Evolutionary conservation across 2,888 invertebrate genomes (phyloP).

Genomic region (Dorcus parallelipipedus): DNA sequence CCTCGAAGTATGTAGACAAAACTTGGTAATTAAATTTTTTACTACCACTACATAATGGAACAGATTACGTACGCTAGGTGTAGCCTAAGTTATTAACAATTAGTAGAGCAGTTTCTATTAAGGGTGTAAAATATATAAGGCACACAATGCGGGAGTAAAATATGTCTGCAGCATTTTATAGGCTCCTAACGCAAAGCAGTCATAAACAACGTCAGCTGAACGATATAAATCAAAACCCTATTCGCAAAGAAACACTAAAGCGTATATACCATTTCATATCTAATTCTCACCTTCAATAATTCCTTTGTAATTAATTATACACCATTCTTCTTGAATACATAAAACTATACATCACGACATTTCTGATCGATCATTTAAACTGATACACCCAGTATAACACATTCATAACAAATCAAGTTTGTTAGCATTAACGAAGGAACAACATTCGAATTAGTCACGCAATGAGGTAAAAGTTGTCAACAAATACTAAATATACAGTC

Average conservation of each 20-base stretch:
- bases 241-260: background rate
- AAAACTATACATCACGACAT: too few species aligned
- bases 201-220: conserved; percentile 4
- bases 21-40: background rate
- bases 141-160: conserved; percentile 12
- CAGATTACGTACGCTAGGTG: background rate
- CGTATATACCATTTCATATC: background rate
- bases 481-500: background rate
- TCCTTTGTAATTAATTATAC: too few species aligned
- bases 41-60: background rate
- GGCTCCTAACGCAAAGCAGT: conserved; percentile 11
- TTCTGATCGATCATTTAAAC: too few species aligned
- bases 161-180: conserved; percentile 10
- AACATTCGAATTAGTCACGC: too few species aligned
- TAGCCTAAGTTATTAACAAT: conserved; percentile 2
- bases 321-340: too few species aligned
- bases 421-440: too few species aligned
- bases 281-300: background rate
- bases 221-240: conserved; percentile 6
- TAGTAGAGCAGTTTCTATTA: conserved; percentile 1
- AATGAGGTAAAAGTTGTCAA: too few species aligned
- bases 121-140: conserved; percentile 6
- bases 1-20: background rate
- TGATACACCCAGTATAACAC: too few species aligned
- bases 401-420: too few species aligned